Conservation (phyloP, 2,888 invertebrate genomes). For the Latheticus oryzae region DNA sequence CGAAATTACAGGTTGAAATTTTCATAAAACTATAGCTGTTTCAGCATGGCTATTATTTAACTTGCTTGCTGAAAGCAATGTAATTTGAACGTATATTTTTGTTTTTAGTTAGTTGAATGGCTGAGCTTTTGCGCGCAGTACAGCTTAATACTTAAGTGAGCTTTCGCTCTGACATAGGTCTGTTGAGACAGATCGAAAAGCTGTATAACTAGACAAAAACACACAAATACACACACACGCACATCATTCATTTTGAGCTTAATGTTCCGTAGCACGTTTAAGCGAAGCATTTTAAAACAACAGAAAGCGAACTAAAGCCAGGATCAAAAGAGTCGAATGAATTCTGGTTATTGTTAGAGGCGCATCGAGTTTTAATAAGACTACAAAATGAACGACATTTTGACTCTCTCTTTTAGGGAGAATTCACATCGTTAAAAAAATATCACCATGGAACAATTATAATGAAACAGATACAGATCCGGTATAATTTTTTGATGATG, state of each 20-base stretch:
- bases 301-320: conserved; percentile 38
- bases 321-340: conserved; percentile 44
- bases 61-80: no score
- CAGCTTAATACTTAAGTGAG: no score
- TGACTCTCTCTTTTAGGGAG: neutral
- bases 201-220: no score
- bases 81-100: no score
- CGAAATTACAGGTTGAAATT: no score
- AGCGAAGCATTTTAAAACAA: conserved; percentile 43
- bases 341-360: conserved; percentile 37
- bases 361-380: conserved; percentile 37
- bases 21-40: no score
- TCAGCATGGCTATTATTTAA: no score
- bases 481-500: conserved; percentile 9
- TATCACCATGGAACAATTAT: conserved; percentile 7
- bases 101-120: no score
- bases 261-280: conserved; percentile 39
- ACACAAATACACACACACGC: conserved; percentile 32
- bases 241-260: conserved; percentile 42
- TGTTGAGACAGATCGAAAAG: no score
- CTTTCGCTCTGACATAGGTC: no score
- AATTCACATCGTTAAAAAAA: conserved; percentile 15
- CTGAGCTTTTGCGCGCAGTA: no score
- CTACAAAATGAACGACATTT: conserved; percentile 17
- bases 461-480: conserved; percentile 4